Evolutionary conservation across 2,113 vertebrate species (phyloP).

Genomic region (Holacanthus passer): DNA sequence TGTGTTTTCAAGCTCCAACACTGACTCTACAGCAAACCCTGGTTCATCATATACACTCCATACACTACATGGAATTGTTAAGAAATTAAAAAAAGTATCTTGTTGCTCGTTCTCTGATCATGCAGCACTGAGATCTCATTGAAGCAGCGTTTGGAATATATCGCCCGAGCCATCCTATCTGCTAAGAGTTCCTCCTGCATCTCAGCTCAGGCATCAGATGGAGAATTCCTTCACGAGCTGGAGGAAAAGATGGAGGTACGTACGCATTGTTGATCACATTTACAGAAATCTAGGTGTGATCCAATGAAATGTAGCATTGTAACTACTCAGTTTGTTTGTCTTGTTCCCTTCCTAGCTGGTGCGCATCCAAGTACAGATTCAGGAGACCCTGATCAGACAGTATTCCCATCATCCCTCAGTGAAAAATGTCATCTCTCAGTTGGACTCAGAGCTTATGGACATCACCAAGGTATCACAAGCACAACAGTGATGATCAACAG

Average conservation of each 20-base stretch:
- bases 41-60: neutral
- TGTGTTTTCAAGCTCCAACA: neutral
- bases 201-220: slow-evolving; percentile 92
- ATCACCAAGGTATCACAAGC: slow-evolving; percentile 91
- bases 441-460: slow-evolving; percentile 97
- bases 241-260: slow-evolving; percentile 98
- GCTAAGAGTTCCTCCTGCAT: slow-evolving; percentile 96
- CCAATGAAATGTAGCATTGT: neutral
- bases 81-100: neutral
- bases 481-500: neutral
- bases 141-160: slow-evolving; percentile 95
- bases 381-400: slow-evolving; percentile 91
- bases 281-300: neutral
- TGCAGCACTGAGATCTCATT: slow-evolving; percentile 95
- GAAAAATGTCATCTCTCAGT: slow-evolving; percentile 91
- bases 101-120: neutral
- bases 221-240: slow-evolving; percentile 96
- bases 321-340: neutral
- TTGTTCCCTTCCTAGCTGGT: slow-evolving; percentile 86
- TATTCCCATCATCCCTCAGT: slow-evolving; percentile 94
- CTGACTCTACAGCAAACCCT: neutral
- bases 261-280: neutral
- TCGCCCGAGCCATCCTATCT: slow-evolving; percentile 96
- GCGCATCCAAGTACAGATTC: slow-evolving; percentile 97
- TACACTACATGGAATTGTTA: neutral